phyloP scores from a whole-genome alignment of 2,888 invertebrate species.

The Macrophya alboannulata region DNA sequence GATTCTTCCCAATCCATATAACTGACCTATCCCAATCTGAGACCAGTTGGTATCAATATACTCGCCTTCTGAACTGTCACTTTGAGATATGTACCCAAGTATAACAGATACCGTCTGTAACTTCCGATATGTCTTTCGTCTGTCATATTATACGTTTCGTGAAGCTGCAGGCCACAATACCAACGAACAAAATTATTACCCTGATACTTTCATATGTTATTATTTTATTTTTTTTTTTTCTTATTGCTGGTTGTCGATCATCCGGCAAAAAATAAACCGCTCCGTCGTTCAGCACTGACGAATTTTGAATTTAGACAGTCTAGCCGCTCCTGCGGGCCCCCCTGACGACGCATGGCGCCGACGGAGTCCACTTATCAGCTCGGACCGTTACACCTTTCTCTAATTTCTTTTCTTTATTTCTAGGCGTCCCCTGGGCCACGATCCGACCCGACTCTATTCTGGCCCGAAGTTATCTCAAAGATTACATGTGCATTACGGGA shows the following conservation, averaged over 20 bases:
- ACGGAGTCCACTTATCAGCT: conserved; percentile 65
- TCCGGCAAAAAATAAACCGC: background rate
- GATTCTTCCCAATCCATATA: conserved; percentile 39
- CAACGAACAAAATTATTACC: too few relatives aligned
- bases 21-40: conserved; percentile 37
- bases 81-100: background rate
- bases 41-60: conserved; percentile 48
- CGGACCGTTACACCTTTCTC: conserved; percentile 63
- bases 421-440: conserved; percentile 1
- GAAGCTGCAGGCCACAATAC: too few relatives aligned
- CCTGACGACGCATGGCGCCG: conserved; percentile 64
- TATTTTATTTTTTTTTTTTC: background rate
- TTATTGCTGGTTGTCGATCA: background rate
- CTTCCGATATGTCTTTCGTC: background rate
- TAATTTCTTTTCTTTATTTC: conserved; percentile 51
- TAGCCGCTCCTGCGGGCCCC: background rate
- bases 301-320: conserved; percentile 7
- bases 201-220: background rate
- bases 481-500: conserved; percentile 57
- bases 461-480: conserved; percentile 47
- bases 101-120: background rate
- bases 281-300: background rate
- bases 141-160: background rate
- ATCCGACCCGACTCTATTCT: conserved; percentile 36
- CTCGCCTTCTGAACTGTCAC: conserved; percentile 28